phyloP scores from a whole-genome alignment of 2,888 invertebrate species.

The Adelphocoris suturalis region DNA sequence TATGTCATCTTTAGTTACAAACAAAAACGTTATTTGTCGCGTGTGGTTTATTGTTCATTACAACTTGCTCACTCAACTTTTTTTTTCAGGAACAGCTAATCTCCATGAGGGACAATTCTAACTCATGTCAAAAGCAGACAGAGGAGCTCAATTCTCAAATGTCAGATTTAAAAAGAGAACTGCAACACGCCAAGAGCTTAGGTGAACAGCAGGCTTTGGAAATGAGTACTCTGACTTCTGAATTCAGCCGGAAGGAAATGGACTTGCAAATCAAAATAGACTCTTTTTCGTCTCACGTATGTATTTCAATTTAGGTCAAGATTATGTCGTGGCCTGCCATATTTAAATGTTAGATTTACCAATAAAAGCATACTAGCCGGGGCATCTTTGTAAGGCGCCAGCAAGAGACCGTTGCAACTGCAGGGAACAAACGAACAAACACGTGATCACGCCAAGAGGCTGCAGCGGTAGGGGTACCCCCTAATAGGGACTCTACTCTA shows the following conservation, averaged over 20 bases:
- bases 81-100: conserved; percentile 68
- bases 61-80: background rate
- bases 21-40: too few relatives aligned
- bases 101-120: conserved; percentile 56
- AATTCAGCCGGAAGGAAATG: conserved; percentile 73
- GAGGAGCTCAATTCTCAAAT: conserved; percentile 66
- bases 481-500: too few relatives aligned
- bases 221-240: conserved; percentile 70
- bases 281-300: conserved; percentile 71
- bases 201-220: conserved; percentile 70
- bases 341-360: too few relatives aligned
- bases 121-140: conserved; percentile 45
- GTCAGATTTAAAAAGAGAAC: conserved; percentile 65
- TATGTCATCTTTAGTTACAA: too few relatives aligned
- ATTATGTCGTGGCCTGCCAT: too few relatives aligned
- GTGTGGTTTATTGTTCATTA: too few relatives aligned
- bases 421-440: too few relatives aligned
- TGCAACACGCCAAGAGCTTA: conserved; percentile 66
- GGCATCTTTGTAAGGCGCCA: too few relatives aligned
- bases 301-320: conserved; percentile 3
- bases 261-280: conserved; percentile 68
- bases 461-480: too few relatives aligned
- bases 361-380: too few relatives aligned
- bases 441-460: too few relatives aligned
- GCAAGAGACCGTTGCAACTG: too few relatives aligned